Base-by-base conservation (phyloP, 1,140 invertebrate genomes). In the Probaryconus sp. region DNA sequence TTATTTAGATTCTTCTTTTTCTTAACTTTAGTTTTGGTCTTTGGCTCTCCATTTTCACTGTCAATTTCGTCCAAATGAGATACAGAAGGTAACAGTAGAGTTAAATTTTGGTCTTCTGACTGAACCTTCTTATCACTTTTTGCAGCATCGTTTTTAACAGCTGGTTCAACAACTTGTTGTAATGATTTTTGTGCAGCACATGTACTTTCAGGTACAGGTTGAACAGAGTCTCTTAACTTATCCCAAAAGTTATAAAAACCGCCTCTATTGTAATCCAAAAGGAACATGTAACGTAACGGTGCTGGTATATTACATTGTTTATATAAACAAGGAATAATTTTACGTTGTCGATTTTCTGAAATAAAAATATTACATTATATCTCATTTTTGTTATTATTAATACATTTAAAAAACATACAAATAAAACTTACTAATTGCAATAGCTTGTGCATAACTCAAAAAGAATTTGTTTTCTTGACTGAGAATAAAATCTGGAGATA, bases 401-500 rank as follows among this genome's bases (percentile, higher is more conserved):
- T 50, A 21, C 18, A 38, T 47, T 42, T 31, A n/a, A 31, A 18
- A 33, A 33, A 20, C 16, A 37, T 40, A 47, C 40, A 51, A 13
- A 45, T 20, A 26, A 50, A 67, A 53, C 31, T 33, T 86, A 93
- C 92, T 91, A 53, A 95, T 92, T 74, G 91, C 91, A 63, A 93
- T 82, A 4, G 92, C 92, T 82, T 94, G 93, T 16, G 93, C 92
- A 80, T 91, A 93, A 58, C 91, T 91, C 0, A 92, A 86, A 67
- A 93, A 91, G 83, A 93, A 95, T 51, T 89, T 89, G 68, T 94
- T 93, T 17, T 90, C 91, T 6, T 90, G 83, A 78, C 92, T 93
- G 65, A 90, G 81, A 1, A 94, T 81, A 85, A 95, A 95, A 60
- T 89, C 90, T 0, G 92, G 89, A 1, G 93, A 93, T 33, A 94